Conservation (phyloP, 2,113 vertebrate species). For the Ia io region DNA sequence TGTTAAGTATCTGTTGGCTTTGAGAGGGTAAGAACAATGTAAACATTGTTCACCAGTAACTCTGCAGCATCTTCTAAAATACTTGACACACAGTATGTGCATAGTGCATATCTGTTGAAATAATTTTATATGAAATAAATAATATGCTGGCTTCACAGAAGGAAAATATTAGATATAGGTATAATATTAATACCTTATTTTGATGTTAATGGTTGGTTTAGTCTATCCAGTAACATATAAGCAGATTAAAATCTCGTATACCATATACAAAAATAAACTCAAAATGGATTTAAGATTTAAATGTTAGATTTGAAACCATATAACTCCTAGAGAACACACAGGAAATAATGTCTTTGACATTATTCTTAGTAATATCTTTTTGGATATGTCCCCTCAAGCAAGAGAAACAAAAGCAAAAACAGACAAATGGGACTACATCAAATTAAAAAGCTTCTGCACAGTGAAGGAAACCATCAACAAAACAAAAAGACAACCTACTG, state of each 20-base stretch:
- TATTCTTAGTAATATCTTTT: neutral
- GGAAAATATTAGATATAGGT: neutral
- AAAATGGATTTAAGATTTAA: neutral
- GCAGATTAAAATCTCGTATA: neutral
- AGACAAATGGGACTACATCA: neutral
- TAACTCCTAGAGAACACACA: neutral
- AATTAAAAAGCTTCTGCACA: neutral
- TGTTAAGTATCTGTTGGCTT: neutral
- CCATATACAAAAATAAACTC: neutral
- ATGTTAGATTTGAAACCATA: neutral
- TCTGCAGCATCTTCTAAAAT: neutral
- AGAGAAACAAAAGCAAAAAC: neutral
- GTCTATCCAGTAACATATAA: neutral
- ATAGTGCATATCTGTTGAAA: neutral
- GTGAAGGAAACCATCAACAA: neutral
- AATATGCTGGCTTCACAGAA: neutral
- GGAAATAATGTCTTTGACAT: neutral
- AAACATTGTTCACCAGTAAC: neutral
- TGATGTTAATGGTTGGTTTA: neutral
- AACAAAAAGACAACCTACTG: neutral
- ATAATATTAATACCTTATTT: neutral
- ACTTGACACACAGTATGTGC: neutral
- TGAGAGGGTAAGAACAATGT: neutral
- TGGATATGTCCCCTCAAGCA: neutral
- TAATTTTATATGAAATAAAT: slow-evolving; percentile 20